A percentile compares a stretch with the other conserved stretches of the same genome.
phyloP scores from a whole-genome alignment of 2,113 vertebrate genomes.

The Neomonachus schauinslandi region DNA sequence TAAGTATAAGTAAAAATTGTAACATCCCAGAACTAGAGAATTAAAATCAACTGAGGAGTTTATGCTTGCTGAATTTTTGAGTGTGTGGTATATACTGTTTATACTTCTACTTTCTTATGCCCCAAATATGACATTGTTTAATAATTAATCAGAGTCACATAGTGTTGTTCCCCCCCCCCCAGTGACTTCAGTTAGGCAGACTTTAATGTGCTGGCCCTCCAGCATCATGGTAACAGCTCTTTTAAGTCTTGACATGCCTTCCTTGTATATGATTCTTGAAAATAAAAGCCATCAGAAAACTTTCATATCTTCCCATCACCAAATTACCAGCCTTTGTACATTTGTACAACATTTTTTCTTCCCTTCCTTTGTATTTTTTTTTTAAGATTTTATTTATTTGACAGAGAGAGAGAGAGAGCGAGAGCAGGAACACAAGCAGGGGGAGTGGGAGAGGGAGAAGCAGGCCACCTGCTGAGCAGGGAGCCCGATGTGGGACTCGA shows the following conservation, averaged over 20 bases:
- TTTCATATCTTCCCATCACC: neutral
- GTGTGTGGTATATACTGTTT: neutral
- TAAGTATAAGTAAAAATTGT: neutral
- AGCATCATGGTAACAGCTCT: neutral
- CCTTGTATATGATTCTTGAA: neutral
- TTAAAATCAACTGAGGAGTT: neutral
- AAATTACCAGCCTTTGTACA: neutral
- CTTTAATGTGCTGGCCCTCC: neutral
- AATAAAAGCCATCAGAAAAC: neutral
- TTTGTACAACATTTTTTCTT: neutral
- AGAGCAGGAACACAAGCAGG: too few relatives aligned
- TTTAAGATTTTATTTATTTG: too few relatives aligned
- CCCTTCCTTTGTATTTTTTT: neutral
- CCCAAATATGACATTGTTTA: neutral
- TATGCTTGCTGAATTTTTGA: constrained; percentile 8
- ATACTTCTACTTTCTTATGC: neutral
- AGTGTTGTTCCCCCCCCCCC: neutral
- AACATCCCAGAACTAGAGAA: neutral
- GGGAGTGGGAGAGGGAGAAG: too few relatives aligned
- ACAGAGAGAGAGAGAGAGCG: too few relatives aligned
- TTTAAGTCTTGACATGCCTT: neutral
- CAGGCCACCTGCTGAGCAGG: too few relatives aligned
- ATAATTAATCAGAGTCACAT: neutral
- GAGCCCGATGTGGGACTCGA: too few relatives aligned
- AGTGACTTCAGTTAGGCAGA: neutral